Evolutionary conservation across 2,888 invertebrate genomes (phyloP), one percentile per base, ranked within the genome.

Genomic region (Caenorhabditis sp.): DNA sequence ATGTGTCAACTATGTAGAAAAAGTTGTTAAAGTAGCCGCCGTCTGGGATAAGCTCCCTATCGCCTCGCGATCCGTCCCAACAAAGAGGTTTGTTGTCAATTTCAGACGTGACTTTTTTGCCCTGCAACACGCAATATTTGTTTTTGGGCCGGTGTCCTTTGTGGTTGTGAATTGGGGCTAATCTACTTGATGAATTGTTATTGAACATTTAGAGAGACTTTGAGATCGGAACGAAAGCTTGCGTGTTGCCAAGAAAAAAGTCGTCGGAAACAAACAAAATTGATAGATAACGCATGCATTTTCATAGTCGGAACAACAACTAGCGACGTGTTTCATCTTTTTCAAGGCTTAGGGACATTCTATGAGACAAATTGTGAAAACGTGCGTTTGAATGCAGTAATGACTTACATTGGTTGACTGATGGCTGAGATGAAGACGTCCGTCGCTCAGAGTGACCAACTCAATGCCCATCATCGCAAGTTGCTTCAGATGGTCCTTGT

Each of bases 391-490:
- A 30, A 30, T 9, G 9, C 27, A 6, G 9, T n/a, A n/a, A n/a
- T n/a, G n/a, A n/a, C n/a, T n/a, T n/a, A n/a, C n/a, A 91, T 94
- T 94, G 50, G 94, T 93, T 2, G 91, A 89, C 15, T 91, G 90
- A 90, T 98, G 97, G 59, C 95, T 92, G 68, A 98, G 92, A 90
- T 97, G 96, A 75, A 98, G 93, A 78, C 95, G 91, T 52, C 97
- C 97, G 89, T 97, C 96, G 15, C 93, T 92, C 89, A 95, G 91
- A 0, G 94, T 94, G 78, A 95, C 92, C 85, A 97, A 93, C 66
- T 94, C 93, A 88, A 99, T 96, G 77, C 98, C 98, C 96, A 98
- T 96, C 89, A 95, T 93, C 72, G 93, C 93, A 80, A 98, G 92
- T 80, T 94, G 92, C 89, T 93, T 93, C 83, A 96, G 90, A 91